phyloP scores from a whole-genome alignment of 2,113 vertebrate genomes.

The Odobenus rosmarus region DNA sequence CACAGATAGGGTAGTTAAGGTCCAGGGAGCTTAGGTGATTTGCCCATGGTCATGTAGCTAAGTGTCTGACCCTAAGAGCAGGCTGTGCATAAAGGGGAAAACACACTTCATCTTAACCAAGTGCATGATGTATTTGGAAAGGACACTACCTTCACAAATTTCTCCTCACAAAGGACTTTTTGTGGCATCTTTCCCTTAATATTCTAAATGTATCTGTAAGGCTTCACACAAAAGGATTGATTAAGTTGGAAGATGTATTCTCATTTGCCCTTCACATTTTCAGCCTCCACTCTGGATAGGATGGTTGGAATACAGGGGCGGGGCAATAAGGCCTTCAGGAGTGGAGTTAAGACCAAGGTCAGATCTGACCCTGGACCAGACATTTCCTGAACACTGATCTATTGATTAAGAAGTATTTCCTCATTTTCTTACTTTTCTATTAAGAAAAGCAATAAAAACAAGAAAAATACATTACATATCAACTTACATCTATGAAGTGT shows the following conservation, averaged over 20 bases:
- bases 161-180: not conserved
- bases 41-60: not conserved
- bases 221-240: not conserved
- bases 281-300: not conserved
- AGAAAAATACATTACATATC: not conserved
- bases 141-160: not conserved
- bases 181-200: not conserved
- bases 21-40: not conserved
- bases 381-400: not conserved
- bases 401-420: not conserved
- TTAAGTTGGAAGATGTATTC: not conserved
- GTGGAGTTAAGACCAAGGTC: not conserved
- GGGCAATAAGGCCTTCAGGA: not conserved
- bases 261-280: not conserved
- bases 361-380: not conserved
- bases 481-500: not conserved
- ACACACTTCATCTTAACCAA: not conserved
- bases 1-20: not conserved
- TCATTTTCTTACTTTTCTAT: not conserved
- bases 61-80: not conserved
- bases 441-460: slow-evolving; percentile 2
- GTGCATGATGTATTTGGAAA: not conserved
- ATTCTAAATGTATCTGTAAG: not conserved
- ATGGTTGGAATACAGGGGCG: not conserved
- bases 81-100: not conserved